phyloP scores from a whole-genome alignment of 2,113 vertebrate genomes.

The Entelurus aequoreus region DNA sequence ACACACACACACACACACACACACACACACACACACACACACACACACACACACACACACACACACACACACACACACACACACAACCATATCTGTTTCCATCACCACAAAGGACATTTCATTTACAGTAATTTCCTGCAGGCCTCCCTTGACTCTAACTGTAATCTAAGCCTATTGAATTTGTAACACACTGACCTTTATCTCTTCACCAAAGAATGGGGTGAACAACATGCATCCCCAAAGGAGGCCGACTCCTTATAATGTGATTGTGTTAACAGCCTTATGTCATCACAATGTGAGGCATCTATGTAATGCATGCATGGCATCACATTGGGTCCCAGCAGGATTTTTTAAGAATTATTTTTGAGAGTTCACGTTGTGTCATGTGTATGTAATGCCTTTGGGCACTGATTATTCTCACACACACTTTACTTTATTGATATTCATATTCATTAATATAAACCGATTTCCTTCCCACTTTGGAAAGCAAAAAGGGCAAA shows the following conservation, averaged over 20 bases:
- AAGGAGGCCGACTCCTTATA: background rate
- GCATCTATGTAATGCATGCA: slow-evolving; percentile 15
- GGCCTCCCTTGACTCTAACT: background rate
- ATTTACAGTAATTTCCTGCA: slow-evolving; percentile 1
- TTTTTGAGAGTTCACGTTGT: slow-evolving; percentile 8
- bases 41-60: background rate
- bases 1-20: background rate
- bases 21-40: background rate
- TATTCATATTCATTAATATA: background rate
- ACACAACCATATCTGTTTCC: background rate
- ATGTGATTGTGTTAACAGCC: slow-evolving; percentile 1
- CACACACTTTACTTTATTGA: too few relatives aligned
- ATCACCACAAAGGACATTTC: background rate
- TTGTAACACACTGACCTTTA: background rate
- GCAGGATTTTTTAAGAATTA: slow-evolving; percentile 12
- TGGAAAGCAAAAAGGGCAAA: background rate
- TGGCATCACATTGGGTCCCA: slow-evolving; percentile 32
- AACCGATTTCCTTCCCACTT: background rate
- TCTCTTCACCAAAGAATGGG: background rate
- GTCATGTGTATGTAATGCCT: background rate
- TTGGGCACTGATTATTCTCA: background rate
- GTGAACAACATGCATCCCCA: background rate
- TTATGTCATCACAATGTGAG: background rate
- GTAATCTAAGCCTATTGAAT: background rate
- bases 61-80: background rate